Evolutionary conservation across 2,888 invertebrate genomes (phyloP).

Genomic region (Dichetophora obliterata): DNA sequence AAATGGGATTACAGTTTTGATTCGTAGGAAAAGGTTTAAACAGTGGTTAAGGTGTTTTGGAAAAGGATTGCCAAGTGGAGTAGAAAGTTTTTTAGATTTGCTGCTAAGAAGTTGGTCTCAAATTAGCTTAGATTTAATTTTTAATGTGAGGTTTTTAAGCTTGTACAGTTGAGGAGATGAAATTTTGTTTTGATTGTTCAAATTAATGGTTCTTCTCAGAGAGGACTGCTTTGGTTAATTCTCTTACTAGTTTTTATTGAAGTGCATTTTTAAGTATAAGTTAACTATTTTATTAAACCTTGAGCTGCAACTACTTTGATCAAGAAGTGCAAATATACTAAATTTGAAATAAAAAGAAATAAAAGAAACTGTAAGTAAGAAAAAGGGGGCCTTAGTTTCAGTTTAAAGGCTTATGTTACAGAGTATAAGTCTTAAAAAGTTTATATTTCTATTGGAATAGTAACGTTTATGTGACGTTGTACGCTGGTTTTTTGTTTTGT

Average conservation of each 20-base stretch:
- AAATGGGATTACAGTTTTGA: not conserved
- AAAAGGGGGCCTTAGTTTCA: not conserved
- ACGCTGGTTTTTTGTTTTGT: slow-evolving; percentile 9
- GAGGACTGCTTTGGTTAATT: slow-evolving; percentile 10
- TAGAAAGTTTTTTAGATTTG: not conserved
- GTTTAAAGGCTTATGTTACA: not conserved
- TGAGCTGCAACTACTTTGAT: slow-evolving; percentile 11
- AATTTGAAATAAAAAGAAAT: not conserved
- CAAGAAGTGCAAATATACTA: not conserved
- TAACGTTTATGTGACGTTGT: not conserved
- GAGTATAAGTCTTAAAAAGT: slow-evolving; percentile 2
- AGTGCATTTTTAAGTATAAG: slow-evolving; percentile 2
- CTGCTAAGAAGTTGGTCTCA: too few species aligned
- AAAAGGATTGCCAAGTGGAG: not conserved
- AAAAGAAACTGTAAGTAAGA: not conserved
- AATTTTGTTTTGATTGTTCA: not conserved
- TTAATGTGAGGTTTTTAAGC: too few species aligned
- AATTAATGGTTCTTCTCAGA: not conserved
- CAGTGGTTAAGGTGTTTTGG: not conserved
- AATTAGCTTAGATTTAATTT: too few species aligned
- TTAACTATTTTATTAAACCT: not conserved
- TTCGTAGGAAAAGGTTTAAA: not conserved
- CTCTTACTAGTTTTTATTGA: not conserved
- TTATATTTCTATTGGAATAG: not conserved
- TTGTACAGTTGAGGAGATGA: too few species aligned